phyloP scores from a whole-genome alignment of 2,888 invertebrate species.

The Dysmachus trigonus region DNA sequence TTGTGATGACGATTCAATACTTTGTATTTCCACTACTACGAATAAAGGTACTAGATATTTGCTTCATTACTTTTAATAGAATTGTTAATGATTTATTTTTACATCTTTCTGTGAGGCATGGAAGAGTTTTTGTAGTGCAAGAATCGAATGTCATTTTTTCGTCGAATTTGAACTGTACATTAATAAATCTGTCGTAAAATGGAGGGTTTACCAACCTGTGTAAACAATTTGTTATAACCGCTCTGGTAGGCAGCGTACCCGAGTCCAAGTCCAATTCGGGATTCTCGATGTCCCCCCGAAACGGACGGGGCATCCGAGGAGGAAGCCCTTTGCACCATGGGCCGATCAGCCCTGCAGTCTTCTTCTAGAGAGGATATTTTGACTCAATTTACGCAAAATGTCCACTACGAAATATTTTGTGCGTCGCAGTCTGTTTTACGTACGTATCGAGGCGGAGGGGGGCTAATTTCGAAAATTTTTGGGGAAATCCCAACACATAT shows the following conservation, averaged over 20 bases:
- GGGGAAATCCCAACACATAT: background rate
- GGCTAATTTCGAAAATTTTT: background rate
- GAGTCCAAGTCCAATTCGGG: constrained; percentile 63
- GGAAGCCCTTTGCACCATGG: constrained; percentile 66
- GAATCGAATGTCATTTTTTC: no score
- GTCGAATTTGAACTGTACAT: no score
- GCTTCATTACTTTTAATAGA: no score
- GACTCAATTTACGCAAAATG: constrained; percentile 55
- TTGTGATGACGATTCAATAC: no score
- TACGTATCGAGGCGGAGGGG: background rate
- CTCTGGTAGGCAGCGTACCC: constrained; percentile 64
- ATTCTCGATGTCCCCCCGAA: constrained; percentile 61
- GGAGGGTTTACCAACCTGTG: constrained; percentile 58
- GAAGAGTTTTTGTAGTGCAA: no score
- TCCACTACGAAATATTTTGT: constrained; percentile 5
- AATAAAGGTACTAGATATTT: no score
- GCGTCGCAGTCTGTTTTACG: background rate
- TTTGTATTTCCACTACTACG: no score
- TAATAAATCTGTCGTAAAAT: background rate
- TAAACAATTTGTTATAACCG: constrained; percentile 65
- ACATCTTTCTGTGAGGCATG: no score
- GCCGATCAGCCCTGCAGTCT: constrained; percentile 65
- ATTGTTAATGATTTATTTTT: no score
- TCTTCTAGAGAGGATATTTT: constrained; percentile 66
- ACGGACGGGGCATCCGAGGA: constrained; percentile 64